These are phyloP conservation scores for Anorthoa munda DNA, from an alignment of 2,888 invertebrate genomes.

Conservation along the genomic window DNA sequence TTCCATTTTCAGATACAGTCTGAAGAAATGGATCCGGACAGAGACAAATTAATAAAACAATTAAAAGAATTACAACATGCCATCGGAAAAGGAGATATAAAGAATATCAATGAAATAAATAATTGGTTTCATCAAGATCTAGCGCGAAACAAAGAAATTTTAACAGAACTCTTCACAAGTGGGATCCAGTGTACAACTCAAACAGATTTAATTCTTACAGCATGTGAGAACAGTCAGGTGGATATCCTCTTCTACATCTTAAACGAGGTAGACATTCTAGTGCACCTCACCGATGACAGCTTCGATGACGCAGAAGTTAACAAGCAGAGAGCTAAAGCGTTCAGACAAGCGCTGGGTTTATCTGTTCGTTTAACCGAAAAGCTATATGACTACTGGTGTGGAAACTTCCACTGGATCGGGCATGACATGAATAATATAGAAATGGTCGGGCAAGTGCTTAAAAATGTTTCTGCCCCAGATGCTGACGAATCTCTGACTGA, in stretches of 20 bases:
- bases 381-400: slow-evolving; percentile 53
- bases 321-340: slow-evolving; percentile 21
- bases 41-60: neutral
- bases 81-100: neutral
- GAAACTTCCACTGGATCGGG: slow-evolving; percentile 35
- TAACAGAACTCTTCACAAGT: neutral
- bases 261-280: neutral
- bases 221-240: neutral
- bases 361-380: no score
- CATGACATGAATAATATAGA: slow-evolving; percentile 6
- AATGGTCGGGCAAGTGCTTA: slow-evolving; percentile 8
- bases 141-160: neutral
- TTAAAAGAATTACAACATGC: neutral
- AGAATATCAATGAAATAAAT: neutral
- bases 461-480: neutral
- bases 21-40: no score
- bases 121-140: neutral
- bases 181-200: neutral
- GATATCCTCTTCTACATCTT: neutral
- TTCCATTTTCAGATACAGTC: neutral
- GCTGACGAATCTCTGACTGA: no score
- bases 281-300: neutral
- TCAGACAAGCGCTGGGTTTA: slow-evolving; percentile 26
- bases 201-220: neutral
- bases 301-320: slow-evolving; percentile 11